Evolutionary conservation across 2,888 invertebrate genomes (phyloP).

Genomic region (Leptarthrus brevirostris): DNA sequence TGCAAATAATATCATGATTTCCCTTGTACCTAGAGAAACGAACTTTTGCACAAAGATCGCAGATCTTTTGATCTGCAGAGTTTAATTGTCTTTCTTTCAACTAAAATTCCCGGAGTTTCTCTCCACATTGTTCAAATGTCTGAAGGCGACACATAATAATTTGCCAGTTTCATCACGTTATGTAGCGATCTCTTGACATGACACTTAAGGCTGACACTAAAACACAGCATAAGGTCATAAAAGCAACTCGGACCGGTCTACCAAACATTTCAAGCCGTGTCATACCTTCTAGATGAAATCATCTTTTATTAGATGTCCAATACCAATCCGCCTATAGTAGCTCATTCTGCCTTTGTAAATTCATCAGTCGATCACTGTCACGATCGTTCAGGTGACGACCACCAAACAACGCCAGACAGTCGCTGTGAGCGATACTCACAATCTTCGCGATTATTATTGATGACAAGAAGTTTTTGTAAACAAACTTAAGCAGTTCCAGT

Average conservation of each 20-base stretch:
- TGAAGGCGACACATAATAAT: not conserved
- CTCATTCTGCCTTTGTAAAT: not conserved
- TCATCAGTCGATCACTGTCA: not conserved
- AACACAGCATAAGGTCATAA: not conserved
- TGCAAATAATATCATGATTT: too few species aligned
- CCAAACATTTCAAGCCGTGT: slow-evolving; percentile 6
- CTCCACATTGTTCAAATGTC: slow-evolving; percentile 23
- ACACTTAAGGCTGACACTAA: slow-evolving; percentile 12
- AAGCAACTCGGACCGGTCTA: not conserved
- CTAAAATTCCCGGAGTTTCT: slow-evolving; percentile 27
- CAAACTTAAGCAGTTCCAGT: slow-evolving; percentile 34
- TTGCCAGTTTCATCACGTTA: slow-evolving; percentile 12
- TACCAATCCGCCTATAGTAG: not conserved
- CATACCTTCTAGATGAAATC: slow-evolving; percentile 19
- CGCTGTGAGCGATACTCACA: too few species aligned
- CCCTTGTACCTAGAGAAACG: too few species aligned
- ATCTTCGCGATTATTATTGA: slow-evolving; percentile 31
- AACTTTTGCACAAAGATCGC: too few species aligned
- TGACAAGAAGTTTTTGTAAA: slow-evolving; percentile 38
- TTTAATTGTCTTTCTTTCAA: not conserved
- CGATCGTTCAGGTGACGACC: not conserved
- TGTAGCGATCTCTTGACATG: slow-evolving; percentile 10
- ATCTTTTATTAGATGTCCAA: slow-evolving; percentile 2
- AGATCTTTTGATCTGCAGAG: too few species aligned
- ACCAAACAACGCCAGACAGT: not conserved